A percentile compares a stretch with the other conserved stretches of the same genome.
These are phyloP conservation scores for Meteorus colon DNA, from an alignment of 2,888 invertebrate species.

Conservation along the genomic window DNA sequence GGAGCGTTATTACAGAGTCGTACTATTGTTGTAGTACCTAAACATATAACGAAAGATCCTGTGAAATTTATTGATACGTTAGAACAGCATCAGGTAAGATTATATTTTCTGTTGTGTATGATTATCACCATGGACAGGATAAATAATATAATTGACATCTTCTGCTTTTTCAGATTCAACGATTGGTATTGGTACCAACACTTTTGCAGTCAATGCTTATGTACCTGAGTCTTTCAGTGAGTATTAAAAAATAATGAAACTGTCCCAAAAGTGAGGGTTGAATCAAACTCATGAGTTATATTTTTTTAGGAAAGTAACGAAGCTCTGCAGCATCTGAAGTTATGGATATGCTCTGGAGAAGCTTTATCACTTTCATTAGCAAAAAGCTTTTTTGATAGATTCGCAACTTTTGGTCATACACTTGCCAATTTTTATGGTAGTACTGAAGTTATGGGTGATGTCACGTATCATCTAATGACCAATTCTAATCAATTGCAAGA, in stretches of 20 bases:
- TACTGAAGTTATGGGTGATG: conserved; percentile 94
- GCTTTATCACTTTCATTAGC: conserved; percentile 83
- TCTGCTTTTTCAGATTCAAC: conserved; percentile 77
- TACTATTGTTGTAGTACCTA: conserved; percentile 83
- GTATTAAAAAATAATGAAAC: conserved; percentile 10
- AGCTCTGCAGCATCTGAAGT: conserved; percentile 78
- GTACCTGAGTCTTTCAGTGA: conserved; percentile 79
- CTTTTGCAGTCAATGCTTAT: conserved; percentile 85
- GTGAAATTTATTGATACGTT: conserved; percentile 82
- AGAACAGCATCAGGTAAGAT: conserved; percentile 80
- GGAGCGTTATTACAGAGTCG: conserved; percentile 83
- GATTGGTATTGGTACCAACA: conserved; percentile 90
- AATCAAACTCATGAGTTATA: neutral
- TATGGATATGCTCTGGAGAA: conserved; percentile 94
- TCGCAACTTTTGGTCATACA: conserved; percentile 78
- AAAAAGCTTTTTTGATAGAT: conserved; percentile 84
- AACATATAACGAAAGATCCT: conserved; percentile 84
- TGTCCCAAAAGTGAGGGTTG: neutral
- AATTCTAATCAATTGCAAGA: conserved; percentile 77
- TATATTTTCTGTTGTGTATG: neutral
- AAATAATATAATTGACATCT: neutral
- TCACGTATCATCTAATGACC: conserved; percentile 84
- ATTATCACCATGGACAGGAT: neutral
- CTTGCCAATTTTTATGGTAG: conserved; percentile 94
- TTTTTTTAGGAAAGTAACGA: conserved; percentile 71